phyloP scores from a whole-genome alignment of 2,113 vertebrate genomes.

The Seriola dumerili region DNA sequence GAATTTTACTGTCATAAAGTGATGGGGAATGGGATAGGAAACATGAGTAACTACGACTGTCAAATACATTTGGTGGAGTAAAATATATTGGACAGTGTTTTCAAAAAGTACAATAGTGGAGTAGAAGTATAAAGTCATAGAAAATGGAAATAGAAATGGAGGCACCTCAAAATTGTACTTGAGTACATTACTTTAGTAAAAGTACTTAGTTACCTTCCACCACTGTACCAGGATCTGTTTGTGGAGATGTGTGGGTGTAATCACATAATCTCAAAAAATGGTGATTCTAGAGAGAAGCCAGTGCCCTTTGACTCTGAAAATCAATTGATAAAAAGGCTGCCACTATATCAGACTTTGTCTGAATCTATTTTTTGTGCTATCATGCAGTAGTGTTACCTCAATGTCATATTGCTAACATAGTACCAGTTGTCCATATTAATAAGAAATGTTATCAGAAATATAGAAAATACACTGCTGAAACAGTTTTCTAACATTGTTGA shows the following conservation, averaged over 20 bases:
- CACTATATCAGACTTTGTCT: background rate
- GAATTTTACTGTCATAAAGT: too few relatives aligned
- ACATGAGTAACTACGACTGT: too few relatives aligned
- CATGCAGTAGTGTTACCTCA: background rate
- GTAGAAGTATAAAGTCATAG: background rate
- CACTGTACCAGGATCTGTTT: background rate
- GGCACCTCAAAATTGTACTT: background rate
- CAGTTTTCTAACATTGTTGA: background rate
- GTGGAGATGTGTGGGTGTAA: background rate
- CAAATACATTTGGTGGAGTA: too few relatives aligned
- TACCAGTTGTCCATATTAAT: constrained; percentile 5
- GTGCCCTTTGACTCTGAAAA: background rate
- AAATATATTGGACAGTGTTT: too few relatives aligned
- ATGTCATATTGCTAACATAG: background rate
- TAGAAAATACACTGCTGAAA: background rate
- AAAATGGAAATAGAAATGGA: background rate
- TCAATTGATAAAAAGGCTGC: background rate
- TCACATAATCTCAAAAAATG: background rate
- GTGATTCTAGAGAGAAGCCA: background rate
- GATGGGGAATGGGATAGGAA: too few relatives aligned
- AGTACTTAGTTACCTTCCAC: background rate
- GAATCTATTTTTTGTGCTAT: too few relatives aligned
- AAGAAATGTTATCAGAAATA: constrained; percentile 1
- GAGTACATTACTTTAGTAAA: background rate
- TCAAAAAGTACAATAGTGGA: background rate